Evolutionary conservation across 2,888 invertebrate species (phyloP), one percentile per base, ranked within the genome.

Genomic region (Tinea semifulvella): DNA sequence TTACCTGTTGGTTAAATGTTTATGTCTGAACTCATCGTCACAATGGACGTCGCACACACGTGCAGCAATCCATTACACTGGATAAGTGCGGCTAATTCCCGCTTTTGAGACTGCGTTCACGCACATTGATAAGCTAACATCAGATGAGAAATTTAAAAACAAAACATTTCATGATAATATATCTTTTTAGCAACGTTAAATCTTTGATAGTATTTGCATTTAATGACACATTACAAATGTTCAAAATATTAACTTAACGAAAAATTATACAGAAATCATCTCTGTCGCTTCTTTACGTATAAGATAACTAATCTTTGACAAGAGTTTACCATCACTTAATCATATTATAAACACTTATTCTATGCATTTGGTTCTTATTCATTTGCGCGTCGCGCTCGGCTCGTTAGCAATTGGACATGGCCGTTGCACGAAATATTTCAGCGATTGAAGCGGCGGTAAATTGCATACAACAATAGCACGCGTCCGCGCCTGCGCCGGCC

Each of bases 351-450:
- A 40, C 40, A 40, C 40, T 22, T 69, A 65, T 56, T 68, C 72
- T 68, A 63, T 68, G 73, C 57, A 62, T 59, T 64, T 65, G 67
- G 68, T 67, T 68, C 74, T 77, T 77, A 80, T 76, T 80, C 80
- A 80, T 80, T 75, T 77, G 73, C 65, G 63, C 70, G 74, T 75
- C 72, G 72, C 73, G 69, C 64, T 70, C 68, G 71, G 66, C 79
- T 80, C 76, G 80, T 80, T 80, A 80, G 75, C 80, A 74, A 80
- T 80, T 80, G 76, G 80, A 73, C 74, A 79, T 77, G 80, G 65
- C 70, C 68, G 75, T 73, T 72, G 75, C 75, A 74, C 79, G 68
- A 80, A 80, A 80, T 80, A 80, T 80, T 80, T 80, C 73, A 80
- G 74, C 76, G 73, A 79, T 80, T 77, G 80, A 77, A 66, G 66